These are phyloP conservation scores for Sandelia bainsii DNA, from an alignment of 2,797 vertebrate genomes.

Conservation along the genomic window DNA sequence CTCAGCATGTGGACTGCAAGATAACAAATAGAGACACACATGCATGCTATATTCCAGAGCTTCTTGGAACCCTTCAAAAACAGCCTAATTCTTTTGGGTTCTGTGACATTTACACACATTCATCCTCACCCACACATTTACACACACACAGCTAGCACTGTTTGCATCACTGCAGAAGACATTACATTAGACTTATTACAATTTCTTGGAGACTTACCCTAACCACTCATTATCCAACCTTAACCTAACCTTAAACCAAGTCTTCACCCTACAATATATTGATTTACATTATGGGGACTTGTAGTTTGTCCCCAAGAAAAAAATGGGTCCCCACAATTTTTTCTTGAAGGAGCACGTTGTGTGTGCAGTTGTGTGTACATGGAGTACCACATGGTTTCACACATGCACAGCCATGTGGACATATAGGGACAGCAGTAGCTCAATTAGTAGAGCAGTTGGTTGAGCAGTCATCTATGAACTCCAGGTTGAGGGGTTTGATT, in stretches of 20 bases:
- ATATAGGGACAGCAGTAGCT: neutral
- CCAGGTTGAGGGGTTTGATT: too few relatives aligned
- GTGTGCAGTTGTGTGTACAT: constrained; percentile 13
- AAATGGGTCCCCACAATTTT: neutral
- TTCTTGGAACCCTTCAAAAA: constrained; percentile 65
- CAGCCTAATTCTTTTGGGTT: constrained; percentile 68
- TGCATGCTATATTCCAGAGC: constrained; percentile 47
- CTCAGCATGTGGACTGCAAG: constrained; percentile 70
- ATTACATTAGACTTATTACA: neutral
- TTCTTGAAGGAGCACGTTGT: constrained; percentile 8
- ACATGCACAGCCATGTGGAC: neutral
- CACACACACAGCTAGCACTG: neutral
- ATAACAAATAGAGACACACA: constrained; percentile 70
- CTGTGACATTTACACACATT: constrained; percentile 64
- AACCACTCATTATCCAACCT: neutral
- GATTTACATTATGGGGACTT: too few relatives aligned
- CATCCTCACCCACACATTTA: constrained; percentile 19
- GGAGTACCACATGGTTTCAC: neutral
- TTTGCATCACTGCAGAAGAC: neutral
- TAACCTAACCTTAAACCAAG: neutral
- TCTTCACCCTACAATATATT: too few relatives aligned
- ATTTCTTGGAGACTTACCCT: neutral
- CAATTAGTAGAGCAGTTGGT: constrained; percentile 15
- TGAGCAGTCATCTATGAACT: too few relatives aligned
- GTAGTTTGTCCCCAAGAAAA: neutral